Base-by-base conservation (phyloP, 1,140 invertebrate genomes). In the Platyscapa corneri region DNA sequence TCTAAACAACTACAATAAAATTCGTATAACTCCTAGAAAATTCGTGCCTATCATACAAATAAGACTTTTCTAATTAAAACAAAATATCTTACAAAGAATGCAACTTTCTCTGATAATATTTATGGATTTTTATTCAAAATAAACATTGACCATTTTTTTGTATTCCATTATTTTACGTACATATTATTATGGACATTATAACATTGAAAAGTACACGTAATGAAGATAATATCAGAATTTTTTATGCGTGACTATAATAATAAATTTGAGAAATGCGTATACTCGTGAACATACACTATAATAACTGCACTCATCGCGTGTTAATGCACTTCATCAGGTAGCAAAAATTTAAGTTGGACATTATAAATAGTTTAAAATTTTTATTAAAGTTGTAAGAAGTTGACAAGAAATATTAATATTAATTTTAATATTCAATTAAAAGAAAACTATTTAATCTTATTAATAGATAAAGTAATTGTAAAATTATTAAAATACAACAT, bases 121-220 rank as follows among this genome's bases (percentile, higher is more conserved):
- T 46, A 46, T 10, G 32, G 53, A 27, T 32, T 60, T 23, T 30
- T 3, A 30, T 64, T 75, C 32, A 75, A 76, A 83, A 83, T 70
- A 83, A 83, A 83, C 2, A 20, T 42, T 49, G 32, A 74, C 1
- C 23, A 49, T 46, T 70, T 37, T 32, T 64, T 32, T 79, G 27
- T 64, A 60, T 79, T 77, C 30, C 1, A 79, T 65, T 53, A 10
- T 39, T 46, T 79, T n/a, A 20, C 8, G 5, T 34, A 32, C 42
- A 3, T 46, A 46, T 49, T 46, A n/a, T 81, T 65, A 53, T 67
- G 46, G 74, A 78, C 34, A 53, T 27, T 65, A n/a, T 49, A 64
- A 85, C 49, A 67, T 56, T 56, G 67, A 85, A 80, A 85, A 77
- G 37, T 74, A 77, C 83, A 80, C 67, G 77, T 80, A 85, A 85